These are phyloP conservation scores for Rhea pennata DNA, from an alignment of 2,113 vertebrate species.

Conservation along the genomic window DNA sequence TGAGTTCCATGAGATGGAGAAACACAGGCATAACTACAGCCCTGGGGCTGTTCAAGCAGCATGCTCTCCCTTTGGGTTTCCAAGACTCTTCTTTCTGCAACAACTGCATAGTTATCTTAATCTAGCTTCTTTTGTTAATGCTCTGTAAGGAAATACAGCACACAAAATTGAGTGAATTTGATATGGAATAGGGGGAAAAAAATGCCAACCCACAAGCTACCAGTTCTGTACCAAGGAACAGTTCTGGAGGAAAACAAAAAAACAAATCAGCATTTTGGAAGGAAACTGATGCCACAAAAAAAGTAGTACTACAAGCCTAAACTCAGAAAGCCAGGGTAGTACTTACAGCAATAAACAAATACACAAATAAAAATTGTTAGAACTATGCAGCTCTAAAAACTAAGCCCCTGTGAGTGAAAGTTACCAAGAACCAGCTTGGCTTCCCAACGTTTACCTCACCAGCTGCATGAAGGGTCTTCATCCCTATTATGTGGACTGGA, in stretches of 20 bases:
- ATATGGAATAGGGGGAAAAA: background rate
- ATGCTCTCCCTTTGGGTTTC: background rate
- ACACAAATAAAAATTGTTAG: background rate
- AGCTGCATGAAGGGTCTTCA: background rate
- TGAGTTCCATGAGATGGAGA: background rate
- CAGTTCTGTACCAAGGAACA: background rate
- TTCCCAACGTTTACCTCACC: background rate
- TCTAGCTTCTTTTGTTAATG: background rate
- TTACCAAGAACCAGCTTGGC: background rate
- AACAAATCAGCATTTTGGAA: background rate
- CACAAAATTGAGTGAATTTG: background rate
- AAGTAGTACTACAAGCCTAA: background rate
- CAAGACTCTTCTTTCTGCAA: constrained; percentile 9
- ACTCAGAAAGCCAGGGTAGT: background rate
- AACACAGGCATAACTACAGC: accelerated
- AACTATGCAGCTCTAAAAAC: background rate
- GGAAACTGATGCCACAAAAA: background rate
- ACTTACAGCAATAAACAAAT: background rate
- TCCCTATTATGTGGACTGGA: background rate
- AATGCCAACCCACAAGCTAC: background rate
- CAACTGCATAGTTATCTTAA: background rate
- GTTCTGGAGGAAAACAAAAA: background rate
- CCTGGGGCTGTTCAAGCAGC: background rate
- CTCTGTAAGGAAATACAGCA: background rate
- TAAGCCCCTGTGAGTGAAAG: background rate